Evolutionary conservation across 2,113 vertebrate genomes (phyloP), one percentile per base, ranked within the genome.

Genomic region (Bubo scandiacus): DNA sequence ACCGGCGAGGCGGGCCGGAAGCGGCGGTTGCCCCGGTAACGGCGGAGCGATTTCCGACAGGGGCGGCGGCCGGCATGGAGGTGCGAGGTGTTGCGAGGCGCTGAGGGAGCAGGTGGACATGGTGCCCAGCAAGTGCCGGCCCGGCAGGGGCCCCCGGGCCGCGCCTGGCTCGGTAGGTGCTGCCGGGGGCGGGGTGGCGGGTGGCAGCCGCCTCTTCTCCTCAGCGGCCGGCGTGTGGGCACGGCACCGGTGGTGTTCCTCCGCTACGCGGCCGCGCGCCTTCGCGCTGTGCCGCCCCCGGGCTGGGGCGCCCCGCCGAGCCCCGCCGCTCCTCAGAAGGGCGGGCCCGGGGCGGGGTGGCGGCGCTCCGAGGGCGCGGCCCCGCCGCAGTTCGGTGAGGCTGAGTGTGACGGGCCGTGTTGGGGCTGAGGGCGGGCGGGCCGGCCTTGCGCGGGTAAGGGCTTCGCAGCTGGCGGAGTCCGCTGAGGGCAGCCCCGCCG

Each of bases 101-200:
- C 57, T 12, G 43, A 11, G 68, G 34, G 36, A 16, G 32, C 68
- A 23, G 79, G 85, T 55, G 71, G 62, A 83, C 91, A 98, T 98
- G 98, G 98, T 98, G 93, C 98, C 98, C 54, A 97, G 97, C 94
- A 98, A 95, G 58, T 96, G 97, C 81, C 97, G 98, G 55, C 72
- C 96, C 22, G 82, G 90, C 18, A 94, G 95, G 82, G 97, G 83
- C 87, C 86, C 95, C 68, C 96, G 97, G 70, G 83, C 66, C 51
- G 73, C 91, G 49, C 34, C 97, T 22, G 96, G 92, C 81, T 72
- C 97, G 83, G 98, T 97, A 96, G 51, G 95, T 86, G 74, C 55
- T 25, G 72, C 45, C 5, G 55, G 1, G 42, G 54, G 40, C 42
- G 9, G 13, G 18, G 20, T 9, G 45, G 40, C 6, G 27, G 29